A percentile compares a stretch with the other conserved stretches of the same genome.
phyloP scores from a whole-genome alignment of 2,888 invertebrate species.

The Choreutis nemorana region DNA sequence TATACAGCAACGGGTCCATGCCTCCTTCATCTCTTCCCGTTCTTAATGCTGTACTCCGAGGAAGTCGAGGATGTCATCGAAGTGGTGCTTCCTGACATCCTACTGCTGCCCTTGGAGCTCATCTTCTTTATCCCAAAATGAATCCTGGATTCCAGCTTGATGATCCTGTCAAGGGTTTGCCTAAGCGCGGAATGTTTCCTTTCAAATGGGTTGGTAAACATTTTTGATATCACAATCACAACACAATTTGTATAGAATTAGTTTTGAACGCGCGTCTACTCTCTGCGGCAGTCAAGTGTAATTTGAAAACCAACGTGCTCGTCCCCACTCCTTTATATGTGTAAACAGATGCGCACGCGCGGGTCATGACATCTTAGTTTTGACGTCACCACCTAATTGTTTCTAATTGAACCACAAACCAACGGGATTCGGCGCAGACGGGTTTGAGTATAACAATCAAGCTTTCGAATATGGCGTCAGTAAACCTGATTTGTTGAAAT shows the following conservation, averaged over 20 bases:
- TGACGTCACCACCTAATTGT: conserved; percentile 1
- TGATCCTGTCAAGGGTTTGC: conserved; percentile 70
- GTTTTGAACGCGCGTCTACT: conserved; percentile 21
- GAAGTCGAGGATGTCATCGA: conserved; percentile 36
- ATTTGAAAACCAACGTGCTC: conserved; percentile 15
- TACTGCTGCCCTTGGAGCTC: conserved; percentile 42
- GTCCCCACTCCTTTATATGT: conserved; percentile 29
- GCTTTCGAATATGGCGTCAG: too few relatives aligned
- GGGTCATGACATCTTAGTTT: not conserved
- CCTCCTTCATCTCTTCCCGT: conserved; percentile 14
- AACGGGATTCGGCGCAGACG: too few relatives aligned
- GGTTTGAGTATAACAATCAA: too few relatives aligned
- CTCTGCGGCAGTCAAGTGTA: conserved; percentile 19
- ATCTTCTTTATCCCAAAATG: conserved; percentile 10
- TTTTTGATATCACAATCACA: conserved; percentile 24
- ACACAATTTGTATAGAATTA: conserved; percentile 5
- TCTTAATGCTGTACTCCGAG: conserved; percentile 4
- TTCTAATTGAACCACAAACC: too few relatives aligned
- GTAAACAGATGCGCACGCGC: conserved; percentile 15
- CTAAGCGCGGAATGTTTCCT: conserved; percentile 73
- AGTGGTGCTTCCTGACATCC: conserved; percentile 28
- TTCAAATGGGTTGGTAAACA: conserved; percentile 76
- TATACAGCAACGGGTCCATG: conserved; percentile 14
- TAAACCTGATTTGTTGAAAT: too few relatives aligned
- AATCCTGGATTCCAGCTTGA: conserved; percentile 57